Evolutionary conservation across 1,140 invertebrate species (phyloP).

Genomic region (Panulirus ornatus): DNA sequence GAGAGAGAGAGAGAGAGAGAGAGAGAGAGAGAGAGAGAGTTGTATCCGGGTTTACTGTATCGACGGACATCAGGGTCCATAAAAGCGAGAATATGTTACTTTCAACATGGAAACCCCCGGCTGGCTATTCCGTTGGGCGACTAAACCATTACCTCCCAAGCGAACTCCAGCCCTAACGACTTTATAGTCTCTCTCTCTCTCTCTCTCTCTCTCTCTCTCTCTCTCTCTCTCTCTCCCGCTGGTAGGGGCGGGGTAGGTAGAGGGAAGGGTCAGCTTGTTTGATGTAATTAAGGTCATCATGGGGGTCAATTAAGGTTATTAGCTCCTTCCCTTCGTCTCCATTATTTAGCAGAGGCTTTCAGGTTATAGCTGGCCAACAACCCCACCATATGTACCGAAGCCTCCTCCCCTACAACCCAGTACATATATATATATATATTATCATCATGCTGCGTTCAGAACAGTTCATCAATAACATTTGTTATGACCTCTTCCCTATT

Average conservation of each 20-base stretch:
- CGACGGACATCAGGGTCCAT: too few relatives aligned
- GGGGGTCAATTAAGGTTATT: conserved; percentile 15
- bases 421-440: too few relatives aligned
- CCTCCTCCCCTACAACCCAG: neutral
- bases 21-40: conserved; percentile 19
- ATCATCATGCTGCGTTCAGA: too few relatives aligned
- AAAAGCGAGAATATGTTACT: too few relatives aligned
- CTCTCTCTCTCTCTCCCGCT: conserved; percentile 21
- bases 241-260: neutral
- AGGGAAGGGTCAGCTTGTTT: conserved; percentile 20
- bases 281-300: conserved; percentile 26
- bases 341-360: conserved; percentile 26
- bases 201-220: neutral
- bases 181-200: neutral
- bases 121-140: too few relatives aligned
- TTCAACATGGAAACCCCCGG: too few relatives aligned
- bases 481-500: too few relatives aligned
- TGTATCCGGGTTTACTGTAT: too few relatives aligned
- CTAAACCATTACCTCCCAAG: too few relatives aligned
- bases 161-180: too few relatives aligned
- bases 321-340: conserved; percentile 15
- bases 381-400: neutral
- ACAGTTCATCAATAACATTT: too few relatives aligned
- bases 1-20: neutral
- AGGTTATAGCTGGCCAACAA: neutral